phyloP scores from a whole-genome alignment of 2,113 vertebrate genomes.

The Grammomys surdaster region DNA sequence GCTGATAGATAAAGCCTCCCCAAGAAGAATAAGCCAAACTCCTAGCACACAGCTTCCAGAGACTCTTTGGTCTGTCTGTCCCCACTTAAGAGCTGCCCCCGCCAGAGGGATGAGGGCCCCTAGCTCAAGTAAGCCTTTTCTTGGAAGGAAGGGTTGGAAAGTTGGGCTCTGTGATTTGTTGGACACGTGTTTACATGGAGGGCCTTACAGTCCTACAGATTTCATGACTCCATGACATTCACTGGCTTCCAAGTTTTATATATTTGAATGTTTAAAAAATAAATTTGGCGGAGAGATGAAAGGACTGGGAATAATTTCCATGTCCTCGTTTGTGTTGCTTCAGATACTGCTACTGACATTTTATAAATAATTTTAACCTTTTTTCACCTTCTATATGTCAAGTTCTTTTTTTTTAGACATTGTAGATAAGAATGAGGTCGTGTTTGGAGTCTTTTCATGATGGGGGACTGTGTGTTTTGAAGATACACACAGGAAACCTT shows the following conservation, averaged over 20 bases:
- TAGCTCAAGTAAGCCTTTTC: slow-evolving; percentile 61
- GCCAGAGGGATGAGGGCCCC: neutral
- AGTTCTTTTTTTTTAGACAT: slow-evolving; percentile 60
- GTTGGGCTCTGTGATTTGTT: slow-evolving; percentile 80
- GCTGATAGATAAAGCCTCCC: neutral
- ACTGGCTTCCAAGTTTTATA: slow-evolving; percentile 82
- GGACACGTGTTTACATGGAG: slow-evolving; percentile 82
- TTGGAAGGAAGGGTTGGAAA: slow-evolving; percentile 81
- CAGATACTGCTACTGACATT: slow-evolving; percentile 81
- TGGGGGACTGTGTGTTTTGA: neutral
- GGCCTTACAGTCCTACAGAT: slow-evolving; percentile 73
- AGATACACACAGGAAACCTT: neutral
- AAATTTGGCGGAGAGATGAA: slow-evolving; percentile 83
- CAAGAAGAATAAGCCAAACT: neutral
- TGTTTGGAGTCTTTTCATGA: neutral
- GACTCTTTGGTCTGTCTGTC: neutral
- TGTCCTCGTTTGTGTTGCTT: slow-evolving; percentile 73
- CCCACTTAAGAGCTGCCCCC: neutral
- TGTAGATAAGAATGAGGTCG: slow-evolving; percentile 64
- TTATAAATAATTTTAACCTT: slow-evolving; percentile 80
- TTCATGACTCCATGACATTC: slow-evolving; percentile 77
- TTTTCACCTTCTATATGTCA: slow-evolving; percentile 82
- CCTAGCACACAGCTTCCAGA: neutral
- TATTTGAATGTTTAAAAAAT: slow-evolving; percentile 83
- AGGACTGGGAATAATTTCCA: slow-evolving; percentile 78